Base-by-base conservation (phyloP, 1,140 invertebrate genomes). In the Oppia nitens region DNA sequence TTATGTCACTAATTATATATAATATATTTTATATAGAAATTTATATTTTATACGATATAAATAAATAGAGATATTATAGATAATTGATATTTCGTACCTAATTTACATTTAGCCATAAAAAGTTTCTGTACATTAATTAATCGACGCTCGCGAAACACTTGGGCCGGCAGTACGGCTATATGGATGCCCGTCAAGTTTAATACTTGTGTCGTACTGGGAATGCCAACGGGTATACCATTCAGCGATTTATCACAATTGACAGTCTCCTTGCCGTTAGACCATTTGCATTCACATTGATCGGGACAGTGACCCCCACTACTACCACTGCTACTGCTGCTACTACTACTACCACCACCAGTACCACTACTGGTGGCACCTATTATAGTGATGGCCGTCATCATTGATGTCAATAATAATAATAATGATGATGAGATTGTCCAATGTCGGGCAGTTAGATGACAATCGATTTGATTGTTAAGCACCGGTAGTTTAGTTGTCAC, bases 211-310 rank as follows among this genome's bases (percentile, higher is more conserved):
- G 83, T 85, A 2, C 81, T 78, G 70, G 89, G 84, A 53, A 91
- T 81, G 62, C 79, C 80, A 58, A 83, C 80, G 0, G 88, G 89
- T 59, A 93, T 81, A 40, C 79, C 81, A 61, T 83, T 87, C 49
- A 92, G 76, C 27, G 78, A 80, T 70, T 87, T 81, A 57, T 81
- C 77, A 73, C 88, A 93, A 72, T 89, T 86, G 2, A 89, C 86
- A 58, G 84, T 85, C 66, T 87, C 81, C 68, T 92, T 92, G 1
- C 87, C 88, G 66, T 83, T 81, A 70, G 88, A 91, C 88, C 88
- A 92, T 66, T 87, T 90, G 74, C 88, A 92, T 11, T 77, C 75
- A 70, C 89, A 92, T 4, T 62, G 32, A 27, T 60, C 53, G 1
- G 63, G 63, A 26, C 63, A 60, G 20, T 3, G 17, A 9, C 6